A percentile compares a stretch with the other conserved stretches of the same genome.
Evolutionary conservation across 2,797 vertebrate species (phyloP).

Genomic region (Acanthurus lineatus): DNA sequence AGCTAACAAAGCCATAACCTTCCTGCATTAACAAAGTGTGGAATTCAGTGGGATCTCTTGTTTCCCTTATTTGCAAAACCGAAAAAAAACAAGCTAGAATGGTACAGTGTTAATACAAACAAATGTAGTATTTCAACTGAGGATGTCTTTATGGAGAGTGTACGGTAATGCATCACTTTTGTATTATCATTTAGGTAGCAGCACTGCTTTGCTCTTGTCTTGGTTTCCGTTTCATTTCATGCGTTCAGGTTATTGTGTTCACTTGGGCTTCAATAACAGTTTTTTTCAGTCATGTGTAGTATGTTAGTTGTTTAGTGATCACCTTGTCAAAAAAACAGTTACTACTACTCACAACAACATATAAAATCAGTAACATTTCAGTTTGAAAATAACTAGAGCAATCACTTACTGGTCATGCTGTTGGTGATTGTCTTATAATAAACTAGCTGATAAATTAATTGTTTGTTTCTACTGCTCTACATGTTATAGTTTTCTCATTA

Average conservation of each 20-base stretch:
- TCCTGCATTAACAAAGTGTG: conserved; percentile 17
- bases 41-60: not conserved
- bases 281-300: not conserved
- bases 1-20: conserved; percentile 32
- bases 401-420: too few relatives aligned
- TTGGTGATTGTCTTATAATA: too few relatives aligned
- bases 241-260: not conserved
- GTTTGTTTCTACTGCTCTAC: not conserved
- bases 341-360: too few relatives aligned
- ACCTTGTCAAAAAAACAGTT: not conserved
- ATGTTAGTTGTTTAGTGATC: too few relatives aligned
- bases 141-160: not conserved
- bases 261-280: not conserved
- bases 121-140: not conserved
- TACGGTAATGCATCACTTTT: too few relatives aligned
- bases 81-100: not conserved
- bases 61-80: not conserved
- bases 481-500: not conserved
- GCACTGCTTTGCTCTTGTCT: not conserved
- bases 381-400: too few relatives aligned
- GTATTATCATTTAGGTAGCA: too few relatives aligned
- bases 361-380: too few relatives aligned
- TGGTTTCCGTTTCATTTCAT: not conserved
- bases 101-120: not conserved
- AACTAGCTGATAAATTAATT: not conserved